phyloP scores from a whole-genome alignment of 1,140 invertebrate genomes.

The Ptiloglossa arizonensis region DNA sequence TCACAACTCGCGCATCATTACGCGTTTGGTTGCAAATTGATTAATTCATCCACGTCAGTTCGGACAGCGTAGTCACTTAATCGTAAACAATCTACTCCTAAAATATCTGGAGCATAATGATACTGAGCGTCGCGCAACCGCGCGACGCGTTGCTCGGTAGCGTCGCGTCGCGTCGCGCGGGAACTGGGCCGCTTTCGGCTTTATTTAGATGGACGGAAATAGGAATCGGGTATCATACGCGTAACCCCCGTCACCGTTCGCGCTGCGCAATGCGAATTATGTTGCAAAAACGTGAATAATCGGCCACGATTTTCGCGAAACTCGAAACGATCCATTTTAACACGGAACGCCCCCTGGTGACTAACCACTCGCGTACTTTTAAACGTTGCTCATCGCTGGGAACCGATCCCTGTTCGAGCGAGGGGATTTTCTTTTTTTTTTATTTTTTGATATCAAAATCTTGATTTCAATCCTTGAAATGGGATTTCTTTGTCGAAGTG shows the following conservation, averaged over 20 bases:
- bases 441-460: too few relatives aligned
- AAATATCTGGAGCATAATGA: conserved; percentile 61
- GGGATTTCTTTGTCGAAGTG: too few relatives aligned
- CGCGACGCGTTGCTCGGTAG: conserved; percentile 51
- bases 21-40: neutral
- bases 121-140: conserved; percentile 36
- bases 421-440: too few relatives aligned
- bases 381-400: neutral
- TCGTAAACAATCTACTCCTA: conserved; percentile 11
- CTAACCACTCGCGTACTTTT: neutral
- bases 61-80: neutral
- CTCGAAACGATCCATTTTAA: conserved; percentile 16
- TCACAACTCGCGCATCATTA: too few relatives aligned
- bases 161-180: conserved; percentile 37
- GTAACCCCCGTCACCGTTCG: conserved; percentile 52
- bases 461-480: too few relatives aligned
- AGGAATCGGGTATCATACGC: conserved; percentile 62
- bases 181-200: conserved; percentile 72
- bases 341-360: neutral
- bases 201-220: conserved; percentile 75
- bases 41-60: neutral
- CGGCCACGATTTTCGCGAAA: conserved; percentile 16
- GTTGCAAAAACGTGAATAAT: conserved; percentile 32
- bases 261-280: conserved; percentile 59
- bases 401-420: too few relatives aligned